A percentile compares a stretch with the other conserved stretches of the same genome.
These are phyloP conservation scores for Syritta pipiens DNA, from an alignment of 2,888 invertebrate species.

Conservation along the genomic window DNA sequence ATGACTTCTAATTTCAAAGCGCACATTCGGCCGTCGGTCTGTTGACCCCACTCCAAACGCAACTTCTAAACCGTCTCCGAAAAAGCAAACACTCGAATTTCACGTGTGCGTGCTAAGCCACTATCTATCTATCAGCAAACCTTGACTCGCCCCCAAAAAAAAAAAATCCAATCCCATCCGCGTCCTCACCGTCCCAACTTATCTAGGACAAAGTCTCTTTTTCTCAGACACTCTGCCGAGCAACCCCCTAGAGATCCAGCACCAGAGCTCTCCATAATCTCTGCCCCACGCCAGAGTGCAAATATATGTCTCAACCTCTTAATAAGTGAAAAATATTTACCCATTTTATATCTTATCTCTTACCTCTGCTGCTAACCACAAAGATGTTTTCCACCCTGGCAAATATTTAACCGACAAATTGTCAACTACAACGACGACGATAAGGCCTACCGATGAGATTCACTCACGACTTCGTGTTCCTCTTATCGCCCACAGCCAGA, in stretches of 20 bases:
- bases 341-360: slow-evolving; percentile 43
- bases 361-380: neutral
- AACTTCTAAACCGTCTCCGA: no score
- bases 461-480: no score
- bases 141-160: no score
- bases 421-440: slow-evolving; percentile 30
- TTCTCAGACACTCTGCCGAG: neutral
- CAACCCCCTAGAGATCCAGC: neutral
- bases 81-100: no score
- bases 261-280: neutral
- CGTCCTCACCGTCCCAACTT: neutral
- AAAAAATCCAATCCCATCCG: no score
- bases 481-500: slow-evolving; percentile 21
- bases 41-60: no score
- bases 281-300: neutral
- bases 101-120: no score
- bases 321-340: slow-evolving; percentile 48
- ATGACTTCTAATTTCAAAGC: no score
- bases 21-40: no score
- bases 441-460: no score
- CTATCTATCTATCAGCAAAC: no score
- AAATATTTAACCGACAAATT: slow-evolving; percentile 36
- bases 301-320: slow-evolving; percentile 10
- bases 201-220: neutral
- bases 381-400: slow-evolving; percentile 18